These are phyloP conservation scores for Turdus rufiventris DNA, from an alignment of 2,113 vertebrate genomes.

Conservation along the genomic window DNA sequence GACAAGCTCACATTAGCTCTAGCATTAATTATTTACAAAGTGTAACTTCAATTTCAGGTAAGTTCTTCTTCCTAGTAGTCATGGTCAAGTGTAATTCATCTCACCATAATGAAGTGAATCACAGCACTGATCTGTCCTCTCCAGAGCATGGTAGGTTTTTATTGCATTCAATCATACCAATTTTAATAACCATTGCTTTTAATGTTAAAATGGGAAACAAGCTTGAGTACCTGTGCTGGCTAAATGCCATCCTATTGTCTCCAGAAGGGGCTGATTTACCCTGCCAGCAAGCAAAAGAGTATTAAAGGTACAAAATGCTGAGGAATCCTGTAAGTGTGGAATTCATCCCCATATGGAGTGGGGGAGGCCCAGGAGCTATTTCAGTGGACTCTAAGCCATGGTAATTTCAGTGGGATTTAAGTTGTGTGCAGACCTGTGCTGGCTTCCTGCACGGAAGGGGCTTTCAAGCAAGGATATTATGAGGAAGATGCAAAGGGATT, in stretches of 20 bases:
- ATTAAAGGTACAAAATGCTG: not conserved
- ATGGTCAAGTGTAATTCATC: not conserved
- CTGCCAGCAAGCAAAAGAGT: not conserved
- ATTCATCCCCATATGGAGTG: not conserved
- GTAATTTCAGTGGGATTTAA: slow-evolving; percentile 52
- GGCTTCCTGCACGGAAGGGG: not conserved
- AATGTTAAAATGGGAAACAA: not conserved
- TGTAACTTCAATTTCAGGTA: not conserved
- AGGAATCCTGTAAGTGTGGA: slow-evolving; percentile 7
- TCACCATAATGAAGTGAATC: not conserved
- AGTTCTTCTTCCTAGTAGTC: not conserved
- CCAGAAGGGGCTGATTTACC: not conserved
- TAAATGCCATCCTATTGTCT: not conserved
- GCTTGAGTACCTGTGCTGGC: not conserved
- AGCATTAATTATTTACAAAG: not conserved
- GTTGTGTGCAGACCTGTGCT: not conserved
- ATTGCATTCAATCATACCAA: not conserved
- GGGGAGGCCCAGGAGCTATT: slow-evolving; percentile 29
- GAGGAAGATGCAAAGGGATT: slow-evolving; percentile 14
- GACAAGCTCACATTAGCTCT: not conserved
- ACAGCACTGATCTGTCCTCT: not conserved
- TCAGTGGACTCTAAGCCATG: slow-evolving; percentile 11
- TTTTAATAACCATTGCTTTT: not conserved
- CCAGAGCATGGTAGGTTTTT: not conserved
- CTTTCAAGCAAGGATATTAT: not conserved